phyloP scores from a whole-genome alignment of 2,888 invertebrate species.

The Phymatocera aterrima region DNA sequence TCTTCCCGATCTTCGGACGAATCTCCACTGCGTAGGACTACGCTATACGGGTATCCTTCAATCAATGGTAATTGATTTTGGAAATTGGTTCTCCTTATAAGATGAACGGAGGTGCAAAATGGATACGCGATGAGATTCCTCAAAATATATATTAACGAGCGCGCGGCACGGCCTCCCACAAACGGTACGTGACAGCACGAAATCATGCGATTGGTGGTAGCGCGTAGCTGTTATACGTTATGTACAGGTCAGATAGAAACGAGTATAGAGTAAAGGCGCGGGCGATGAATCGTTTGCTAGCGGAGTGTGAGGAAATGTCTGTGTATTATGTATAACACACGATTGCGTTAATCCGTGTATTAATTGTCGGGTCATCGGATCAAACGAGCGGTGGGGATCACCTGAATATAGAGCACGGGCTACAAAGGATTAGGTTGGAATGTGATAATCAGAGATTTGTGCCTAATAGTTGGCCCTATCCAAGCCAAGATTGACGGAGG shows the following conservation, averaged over 20 bases:
- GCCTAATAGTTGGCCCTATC: not conserved
- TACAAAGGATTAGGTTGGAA: conserved; percentile 9
- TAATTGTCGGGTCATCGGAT: conserved; percentile 14
- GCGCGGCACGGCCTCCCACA: no score
- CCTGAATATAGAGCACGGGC: conserved; percentile 14
- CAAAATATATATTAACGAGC: no score
- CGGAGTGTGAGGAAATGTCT: not conserved
- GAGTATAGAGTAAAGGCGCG: no score
- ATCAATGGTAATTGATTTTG: not conserved
- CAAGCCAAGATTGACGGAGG: conserved; percentile 15
- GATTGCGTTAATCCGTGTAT: conserved; percentile 6
- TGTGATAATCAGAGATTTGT: conserved; percentile 39
- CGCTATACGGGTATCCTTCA: not conserved
- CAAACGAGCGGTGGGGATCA: not conserved
- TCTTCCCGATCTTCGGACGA: no score
- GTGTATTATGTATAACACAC: not conserved
- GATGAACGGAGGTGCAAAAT: not conserved
- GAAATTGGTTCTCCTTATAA: not conserved
- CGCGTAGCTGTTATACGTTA: no score
- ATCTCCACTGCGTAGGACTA: no score
- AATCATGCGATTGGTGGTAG: no score
- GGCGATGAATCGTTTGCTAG: not conserved
- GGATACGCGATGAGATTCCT: no score
- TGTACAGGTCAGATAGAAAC: no score
- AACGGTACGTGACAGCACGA: no score